Base-by-base conservation (phyloP, 2,888 invertebrate species). In the Hydropsyche betteni region DNA sequence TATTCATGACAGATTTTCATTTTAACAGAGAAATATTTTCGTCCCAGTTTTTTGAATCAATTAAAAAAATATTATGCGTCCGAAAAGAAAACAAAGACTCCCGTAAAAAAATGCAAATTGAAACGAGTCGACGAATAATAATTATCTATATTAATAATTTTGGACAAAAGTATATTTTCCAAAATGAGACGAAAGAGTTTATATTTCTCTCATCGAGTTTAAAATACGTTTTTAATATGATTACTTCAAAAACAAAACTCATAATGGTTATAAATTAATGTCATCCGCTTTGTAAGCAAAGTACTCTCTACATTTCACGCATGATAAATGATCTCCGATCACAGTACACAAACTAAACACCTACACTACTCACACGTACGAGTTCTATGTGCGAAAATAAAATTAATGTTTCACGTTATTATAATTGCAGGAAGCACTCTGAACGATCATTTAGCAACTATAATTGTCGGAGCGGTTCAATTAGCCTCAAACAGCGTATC, bases 401-500 rank as follows among this genome's bases (percentile, higher is more conserved):
- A 55, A 55, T 55, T 16, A 16, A 55, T 16, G 55, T 55, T 14
- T 55, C 55, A 4, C 36, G n/a, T 64, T 64, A 8, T n/a, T 72
- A 16, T 69, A 52, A 75, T 79, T 78, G 12, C 81, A 88, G 89
- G 88, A 5, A 88, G 88, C 77, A 85, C 84, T 2, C 77, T 89
- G 33, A 84, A 88, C 76, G 85, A 88, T 0, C 87, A 89, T 84
- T 83, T 87, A 5, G 88, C 89, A 0, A 88, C 90, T 0, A 88
- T 90, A 64, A 82, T 87, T 55, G 86, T 89, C 0, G 90, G 89
- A 5, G 82, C 85, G n/a, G 88, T 90, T 7, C 90, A 90, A 80
- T 82, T 90, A 12, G 34, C 86, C 0, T 86, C 88, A 77, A 89
- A 88, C 80, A 86, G 83, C 0, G 83, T 87, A 4, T 88, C 89